phyloP scores from a whole-genome alignment of 2,113 vertebrate genomes.

The Felis chaus region DNA sequence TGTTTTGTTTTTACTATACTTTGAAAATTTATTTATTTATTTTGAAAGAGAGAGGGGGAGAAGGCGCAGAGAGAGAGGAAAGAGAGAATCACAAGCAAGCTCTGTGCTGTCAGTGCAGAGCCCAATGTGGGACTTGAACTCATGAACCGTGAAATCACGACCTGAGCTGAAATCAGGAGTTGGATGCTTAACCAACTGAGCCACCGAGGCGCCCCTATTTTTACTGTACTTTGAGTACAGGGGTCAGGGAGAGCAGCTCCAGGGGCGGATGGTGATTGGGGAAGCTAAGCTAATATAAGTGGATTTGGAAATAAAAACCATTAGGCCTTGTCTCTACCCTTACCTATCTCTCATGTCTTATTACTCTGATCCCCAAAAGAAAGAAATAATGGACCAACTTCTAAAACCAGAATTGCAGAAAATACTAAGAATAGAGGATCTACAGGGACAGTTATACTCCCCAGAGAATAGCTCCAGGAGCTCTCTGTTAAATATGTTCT shows the following conservation, averaged over 20 bases:
- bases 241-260: not conserved
- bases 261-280: not conserved
- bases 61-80: too few relatives aligned
- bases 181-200: too few relatives aligned
- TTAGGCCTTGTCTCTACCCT: not conserved
- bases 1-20: not conserved
- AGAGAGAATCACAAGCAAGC: too few relatives aligned
- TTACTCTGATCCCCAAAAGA: not conserved
- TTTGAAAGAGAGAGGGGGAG: too few relatives aligned
- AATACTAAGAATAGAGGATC: not conserved
- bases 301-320: not conserved
- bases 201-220: not conserved
- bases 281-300: not conserved
- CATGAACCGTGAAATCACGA: too few relatives aligned
- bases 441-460: not conserved
- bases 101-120: too few relatives aligned
- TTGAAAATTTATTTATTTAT: too few relatives aligned
- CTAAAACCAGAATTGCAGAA: not conserved
- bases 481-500: not conserved
- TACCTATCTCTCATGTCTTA: not conserved
- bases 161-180: too few relatives aligned
- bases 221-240: not conserved
- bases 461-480: not conserved
- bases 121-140: too few relatives aligned
- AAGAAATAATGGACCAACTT: not conserved